Evolutionary conservation across 2,113 vertebrate species (phyloP).

Genomic region (Cyanoderma ruficeps): DNA sequence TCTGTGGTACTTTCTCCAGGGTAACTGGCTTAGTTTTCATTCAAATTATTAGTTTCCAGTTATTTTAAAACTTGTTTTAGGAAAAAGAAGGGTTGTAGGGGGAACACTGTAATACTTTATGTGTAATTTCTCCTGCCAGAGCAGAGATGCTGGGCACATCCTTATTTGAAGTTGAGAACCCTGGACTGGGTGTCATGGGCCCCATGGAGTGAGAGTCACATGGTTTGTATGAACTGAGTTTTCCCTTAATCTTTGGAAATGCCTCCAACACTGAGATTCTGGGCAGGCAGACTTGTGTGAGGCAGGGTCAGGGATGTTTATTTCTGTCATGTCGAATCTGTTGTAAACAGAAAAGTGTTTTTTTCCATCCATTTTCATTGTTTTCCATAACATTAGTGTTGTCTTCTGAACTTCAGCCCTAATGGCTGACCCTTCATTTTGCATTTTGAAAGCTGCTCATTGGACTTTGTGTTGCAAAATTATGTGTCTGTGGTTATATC

Average conservation of each 20-base stretch:
- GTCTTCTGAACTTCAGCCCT: neutral
- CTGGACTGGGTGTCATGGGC: neutral
- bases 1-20: neutral
- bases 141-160: neutral
- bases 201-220: neutral
- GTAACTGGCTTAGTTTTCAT: neutral
- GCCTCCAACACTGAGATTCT: neutral
- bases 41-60: neutral
- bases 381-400: neutral
- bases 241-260: neutral
- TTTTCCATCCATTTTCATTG: neutral
- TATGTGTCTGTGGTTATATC: neutral
- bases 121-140: neutral
- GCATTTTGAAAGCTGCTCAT: neutral
- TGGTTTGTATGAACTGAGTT: neutral
- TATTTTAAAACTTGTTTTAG: conserved; percentile 17
- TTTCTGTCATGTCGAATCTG: neutral
- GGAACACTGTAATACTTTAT: neutral
- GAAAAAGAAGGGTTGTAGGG: neutral
- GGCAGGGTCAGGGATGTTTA: neutral
- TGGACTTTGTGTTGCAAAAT: neutral
- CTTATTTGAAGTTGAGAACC: neutral
- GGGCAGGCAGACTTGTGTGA: neutral
- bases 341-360: neutral
- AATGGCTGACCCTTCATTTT: neutral